Conservation (phyloP, 2,888 invertebrate species). For the Acleris sparsana region DNA sequence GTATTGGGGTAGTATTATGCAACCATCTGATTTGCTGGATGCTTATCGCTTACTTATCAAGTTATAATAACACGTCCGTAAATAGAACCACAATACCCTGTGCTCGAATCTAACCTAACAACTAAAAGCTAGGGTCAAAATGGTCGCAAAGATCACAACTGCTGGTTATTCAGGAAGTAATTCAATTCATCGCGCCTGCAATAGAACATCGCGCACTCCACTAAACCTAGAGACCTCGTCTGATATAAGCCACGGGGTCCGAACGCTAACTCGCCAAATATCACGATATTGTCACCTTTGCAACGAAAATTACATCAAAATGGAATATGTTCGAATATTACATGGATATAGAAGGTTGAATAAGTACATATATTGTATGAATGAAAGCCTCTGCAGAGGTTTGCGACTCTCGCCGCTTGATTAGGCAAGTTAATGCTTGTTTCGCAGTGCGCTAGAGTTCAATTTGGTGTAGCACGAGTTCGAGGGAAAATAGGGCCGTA, state of each 20-base stretch:
- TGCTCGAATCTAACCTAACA: constrained; percentile 78
- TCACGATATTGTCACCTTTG: constrained; percentile 65
- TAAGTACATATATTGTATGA: constrained; percentile 78
- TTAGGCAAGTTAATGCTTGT: constrained; percentile 36
- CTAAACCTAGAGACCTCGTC: constrained; percentile 11
- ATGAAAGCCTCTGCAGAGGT: constrained; percentile 71
- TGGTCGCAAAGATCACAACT: constrained; percentile 76
- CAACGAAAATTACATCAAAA: constrained; percentile 78
- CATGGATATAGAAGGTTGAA: constrained; percentile 77
- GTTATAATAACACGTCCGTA: constrained; percentile 74
- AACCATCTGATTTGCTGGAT: constrained; percentile 61
- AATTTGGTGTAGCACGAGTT: constrained; percentile 13
- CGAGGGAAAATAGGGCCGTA: background rate
- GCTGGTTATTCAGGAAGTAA: constrained; percentile 44
- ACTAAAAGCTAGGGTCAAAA: constrained; percentile 80
- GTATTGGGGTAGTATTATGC: constrained; percentile 82
- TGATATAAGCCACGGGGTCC: constrained; percentile 13
- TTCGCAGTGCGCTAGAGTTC: constrained; percentile 18
- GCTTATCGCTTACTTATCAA: constrained; percentile 70
- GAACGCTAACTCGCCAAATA: constrained; percentile 19
- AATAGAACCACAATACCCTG: constrained; percentile 84
- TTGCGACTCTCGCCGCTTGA: constrained; percentile 36
- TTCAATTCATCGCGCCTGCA: constrained; percentile 3
- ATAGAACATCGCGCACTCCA: background rate
- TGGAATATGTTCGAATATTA: constrained; percentile 61